phyloP scores from a whole-genome alignment of 2,797 vertebrate genomes.

The Melanotaenia maccullochi region DNA sequence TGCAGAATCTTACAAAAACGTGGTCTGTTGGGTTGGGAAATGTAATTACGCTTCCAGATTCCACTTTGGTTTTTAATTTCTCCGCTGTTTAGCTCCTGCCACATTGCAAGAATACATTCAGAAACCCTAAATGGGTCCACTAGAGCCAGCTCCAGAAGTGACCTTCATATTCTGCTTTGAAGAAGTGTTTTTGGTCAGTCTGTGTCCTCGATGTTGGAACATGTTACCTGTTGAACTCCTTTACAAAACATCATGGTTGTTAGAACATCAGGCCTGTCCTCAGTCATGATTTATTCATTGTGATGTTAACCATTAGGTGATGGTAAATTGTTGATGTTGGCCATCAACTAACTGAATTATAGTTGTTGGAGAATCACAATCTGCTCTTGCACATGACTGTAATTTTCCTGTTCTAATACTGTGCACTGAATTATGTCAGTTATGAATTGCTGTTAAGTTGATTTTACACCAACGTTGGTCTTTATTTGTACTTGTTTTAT shows the following conservation, averaged over 20 bases:
- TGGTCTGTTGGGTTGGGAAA: too few relatives aligned
- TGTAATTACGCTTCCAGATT: too few relatives aligned
- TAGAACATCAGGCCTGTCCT: too few relatives aligned
- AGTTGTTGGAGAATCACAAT: background rate
- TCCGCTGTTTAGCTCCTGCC: too few relatives aligned
- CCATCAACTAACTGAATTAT: background rate
- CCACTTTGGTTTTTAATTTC: too few relatives aligned
- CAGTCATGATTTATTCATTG: too few relatives aligned
- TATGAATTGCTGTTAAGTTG: background rate
- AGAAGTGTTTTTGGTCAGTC: background rate
- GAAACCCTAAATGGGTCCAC: too few relatives aligned
- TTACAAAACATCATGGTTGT: background rate
- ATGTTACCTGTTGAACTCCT: background rate
- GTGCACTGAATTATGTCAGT: background rate
- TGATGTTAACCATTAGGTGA: background rate
- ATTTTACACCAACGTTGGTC: background rate
- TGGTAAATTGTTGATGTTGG: background rate
- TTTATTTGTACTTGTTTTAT: background rate
- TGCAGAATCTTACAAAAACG: too few relatives aligned
- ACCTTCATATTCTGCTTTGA: too few relatives aligned
- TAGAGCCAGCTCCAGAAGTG: too few relatives aligned
- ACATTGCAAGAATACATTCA: too few relatives aligned
- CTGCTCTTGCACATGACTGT: background rate
- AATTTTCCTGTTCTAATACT: background rate
- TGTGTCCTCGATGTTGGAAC: background rate